Conservation (phyloP, 1,140 invertebrate species). For the Delia radicum region DNA sequence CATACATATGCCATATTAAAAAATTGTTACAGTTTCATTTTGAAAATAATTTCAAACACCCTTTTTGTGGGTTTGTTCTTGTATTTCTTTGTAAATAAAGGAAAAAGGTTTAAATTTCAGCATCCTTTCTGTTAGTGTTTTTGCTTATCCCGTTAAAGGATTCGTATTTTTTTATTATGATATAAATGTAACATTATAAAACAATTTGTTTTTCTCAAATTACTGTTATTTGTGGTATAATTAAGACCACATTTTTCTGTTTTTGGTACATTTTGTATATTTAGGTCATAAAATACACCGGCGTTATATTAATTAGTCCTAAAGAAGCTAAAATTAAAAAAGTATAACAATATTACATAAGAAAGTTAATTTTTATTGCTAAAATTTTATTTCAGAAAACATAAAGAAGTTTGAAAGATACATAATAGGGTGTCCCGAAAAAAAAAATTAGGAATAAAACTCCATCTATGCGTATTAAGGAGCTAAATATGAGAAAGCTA, state of each 20-base stretch:
- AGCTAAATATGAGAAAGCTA: too few relatives aligned
- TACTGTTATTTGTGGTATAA: conserved; percentile 15
- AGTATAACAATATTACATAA: background rate
- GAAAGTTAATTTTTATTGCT: background rate
- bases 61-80: background rate
- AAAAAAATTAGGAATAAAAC: too few relatives aligned
- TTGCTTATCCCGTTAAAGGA: background rate
- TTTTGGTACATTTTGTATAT: background rate
- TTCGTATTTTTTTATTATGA: background rate
- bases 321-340: background rate
- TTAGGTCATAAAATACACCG: conserved; percentile 18
- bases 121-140: background rate
- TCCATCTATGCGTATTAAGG: too few relatives aligned
- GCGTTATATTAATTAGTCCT: conserved; percentile 5
- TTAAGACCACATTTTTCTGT: background rate
- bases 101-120: conserved; percentile 13
- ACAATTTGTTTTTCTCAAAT: conserved; percentile 19
- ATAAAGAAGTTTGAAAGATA: background rate
- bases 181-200: conserved; percentile 24
- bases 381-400: background rate
- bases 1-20: background rate
- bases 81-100: background rate
- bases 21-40: background rate
- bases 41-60: background rate
- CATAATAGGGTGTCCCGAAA: too few relatives aligned